Percentiles rank a stretch among this genome's conserved stretches.
These are phyloP conservation scores for Tetragnatha montana DNA, from an alignment of 2,888 invertebrate genomes.

Conservation along the genomic window DNA sequence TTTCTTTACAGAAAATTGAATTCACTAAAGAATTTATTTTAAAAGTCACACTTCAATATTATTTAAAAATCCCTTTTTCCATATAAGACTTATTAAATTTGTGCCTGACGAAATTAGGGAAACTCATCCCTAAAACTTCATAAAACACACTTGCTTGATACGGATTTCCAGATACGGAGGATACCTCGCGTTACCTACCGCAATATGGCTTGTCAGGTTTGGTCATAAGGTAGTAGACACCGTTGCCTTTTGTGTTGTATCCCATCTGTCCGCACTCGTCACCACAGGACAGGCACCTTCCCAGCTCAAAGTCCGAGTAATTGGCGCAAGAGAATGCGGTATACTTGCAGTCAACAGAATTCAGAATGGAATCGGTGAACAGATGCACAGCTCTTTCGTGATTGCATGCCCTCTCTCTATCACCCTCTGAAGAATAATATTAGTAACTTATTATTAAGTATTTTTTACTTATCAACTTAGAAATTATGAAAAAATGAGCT, in stretches of 20 bases:
- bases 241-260: conserved; percentile 45
- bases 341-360: conserved; percentile 23
- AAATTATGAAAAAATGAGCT: not conserved
- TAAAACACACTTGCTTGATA: no score
- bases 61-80: no score
- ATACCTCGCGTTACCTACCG: conserved; percentile 42
- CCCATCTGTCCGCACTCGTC: conserved; percentile 58
- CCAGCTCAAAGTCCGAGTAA: conserved; percentile 31
- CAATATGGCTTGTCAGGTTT: conserved; percentile 52
- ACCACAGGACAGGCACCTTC: conserved; percentile 41
- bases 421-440: conserved; percentile 43
- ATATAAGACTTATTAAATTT: no score
- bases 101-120: no score
- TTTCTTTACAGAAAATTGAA: no score
- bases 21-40: no score
- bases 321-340: conserved; percentile 35
- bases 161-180: no score
- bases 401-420: conserved; percentile 49
- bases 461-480: no score
- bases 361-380: conserved; percentile 60
- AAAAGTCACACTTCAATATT: no score
- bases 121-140: no score
- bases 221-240: conserved; percentile 56
- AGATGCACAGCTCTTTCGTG: conserved; percentile 67
- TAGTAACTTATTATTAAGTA: no score